phyloP scores from a whole-genome alignment of 2,888 invertebrate genomes.

The Cephalotes varians region DNA sequence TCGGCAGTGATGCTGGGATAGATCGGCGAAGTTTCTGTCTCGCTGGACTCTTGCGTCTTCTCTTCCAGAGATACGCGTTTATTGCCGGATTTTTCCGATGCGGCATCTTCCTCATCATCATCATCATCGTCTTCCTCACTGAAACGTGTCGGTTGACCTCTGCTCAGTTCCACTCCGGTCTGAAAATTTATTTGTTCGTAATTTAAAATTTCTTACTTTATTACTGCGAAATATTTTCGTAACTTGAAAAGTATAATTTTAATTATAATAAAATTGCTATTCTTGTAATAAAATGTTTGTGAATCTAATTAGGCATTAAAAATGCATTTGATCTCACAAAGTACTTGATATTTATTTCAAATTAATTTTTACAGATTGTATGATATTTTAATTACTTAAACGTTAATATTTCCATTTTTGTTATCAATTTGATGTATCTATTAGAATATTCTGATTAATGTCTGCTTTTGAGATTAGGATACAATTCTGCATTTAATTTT shows the following conservation, averaged over 20 bases:
- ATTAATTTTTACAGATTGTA: neutral
- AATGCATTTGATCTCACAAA: neutral
- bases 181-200: conserved; percentile 47
- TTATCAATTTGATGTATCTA: neutral
- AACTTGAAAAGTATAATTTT: neutral
- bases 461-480: neutral
- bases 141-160: conserved; percentile 72
- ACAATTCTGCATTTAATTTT: neutral
- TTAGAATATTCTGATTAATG: neutral
- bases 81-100: conserved; percentile 50
- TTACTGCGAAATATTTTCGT: neutral
- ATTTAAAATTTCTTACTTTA: neutral
- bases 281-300: neutral
- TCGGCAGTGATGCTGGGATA: conserved; percentile 69
- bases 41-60: conserved; percentile 60
- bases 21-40: conserved; percentile 59
- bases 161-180: conserved; percentile 76
- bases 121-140: conserved; percentile 58
- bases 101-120: neutral
- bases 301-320: neutral
- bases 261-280: neutral
- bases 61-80: conserved; percentile 56
- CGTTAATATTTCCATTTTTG: conserved; percentile 9
- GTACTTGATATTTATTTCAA: neutral
- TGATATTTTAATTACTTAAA: neutral